Conservation (phyloP, 2,113 vertebrate species). For the Conger conger region DNA sequence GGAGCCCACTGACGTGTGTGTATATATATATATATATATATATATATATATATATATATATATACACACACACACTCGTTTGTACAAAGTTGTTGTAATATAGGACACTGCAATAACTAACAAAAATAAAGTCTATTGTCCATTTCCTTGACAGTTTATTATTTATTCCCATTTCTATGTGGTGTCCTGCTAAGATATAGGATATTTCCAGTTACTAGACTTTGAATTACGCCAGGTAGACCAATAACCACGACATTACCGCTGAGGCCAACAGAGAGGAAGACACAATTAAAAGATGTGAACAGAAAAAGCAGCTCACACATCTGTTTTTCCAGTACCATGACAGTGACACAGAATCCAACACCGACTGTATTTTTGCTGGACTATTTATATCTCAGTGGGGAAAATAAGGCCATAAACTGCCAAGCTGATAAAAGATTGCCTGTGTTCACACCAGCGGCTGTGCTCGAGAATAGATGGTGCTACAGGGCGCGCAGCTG, state of each 20-base stretch:
- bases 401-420: constrained; percentile 14
- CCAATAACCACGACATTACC: background rate
- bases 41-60: too few relatives aligned
- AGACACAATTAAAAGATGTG: background rate
- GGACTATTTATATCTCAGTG: constrained; percentile 6
- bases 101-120: too few relatives aligned
- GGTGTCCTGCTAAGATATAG: background rate
- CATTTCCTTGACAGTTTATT: background rate
- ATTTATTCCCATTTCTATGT: background rate
- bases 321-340: background rate
- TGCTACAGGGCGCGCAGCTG: background rate
- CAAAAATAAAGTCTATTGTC: background rate
- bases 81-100: too few relatives aligned
- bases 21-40: too few relatives aligned
- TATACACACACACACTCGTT: too few relatives aligned
- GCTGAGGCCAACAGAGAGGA: background rate
- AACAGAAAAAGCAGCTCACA: background rate
- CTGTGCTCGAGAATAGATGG: constrained; percentile 2
- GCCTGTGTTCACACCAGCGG: background rate
- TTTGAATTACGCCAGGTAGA: background rate
- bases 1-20: too few relatives aligned
- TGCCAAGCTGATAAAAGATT: constrained; percentile 28
- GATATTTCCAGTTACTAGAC: background rate
- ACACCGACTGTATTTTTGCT: background rate
- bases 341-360: background rate